Percentiles rank a stretch among this genome's conserved stretches.
Conservation (phyloP, 2,113 vertebrate genomes). For the Cephalopterus ornatus region DNA sequence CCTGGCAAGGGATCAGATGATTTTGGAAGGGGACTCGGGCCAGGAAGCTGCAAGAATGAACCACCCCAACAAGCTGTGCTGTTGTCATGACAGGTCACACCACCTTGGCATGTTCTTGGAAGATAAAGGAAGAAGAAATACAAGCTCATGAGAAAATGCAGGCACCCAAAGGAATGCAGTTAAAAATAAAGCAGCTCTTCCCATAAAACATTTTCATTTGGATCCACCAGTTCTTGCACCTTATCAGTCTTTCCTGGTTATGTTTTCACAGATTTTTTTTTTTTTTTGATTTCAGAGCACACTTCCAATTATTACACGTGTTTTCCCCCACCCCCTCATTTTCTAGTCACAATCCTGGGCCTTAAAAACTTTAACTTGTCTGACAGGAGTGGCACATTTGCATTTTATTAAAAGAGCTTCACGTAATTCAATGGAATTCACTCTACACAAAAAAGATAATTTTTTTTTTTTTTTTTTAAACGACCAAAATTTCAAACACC, state of each 20-base stretch:
- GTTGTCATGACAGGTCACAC: neutral
- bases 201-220: neutral
- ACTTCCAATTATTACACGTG: neutral
- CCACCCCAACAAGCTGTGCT: neutral
- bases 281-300: neutral
- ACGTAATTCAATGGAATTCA: conserved; percentile 2
- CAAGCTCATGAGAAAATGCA: neutral
- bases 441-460: neutral
- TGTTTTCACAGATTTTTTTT: neutral
- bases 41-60: neutral
- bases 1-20: conserved; percentile 51
- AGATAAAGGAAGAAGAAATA: conserved; percentile 23
- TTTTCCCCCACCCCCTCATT: neutral
- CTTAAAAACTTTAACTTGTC: neutral
- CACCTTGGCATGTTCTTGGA: neutral
- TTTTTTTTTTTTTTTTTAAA: neutral
- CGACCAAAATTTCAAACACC: neutral
- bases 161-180: neutral
- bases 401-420: neutral
- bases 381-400: neutral
- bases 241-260: neutral
- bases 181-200: neutral
- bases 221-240: neutral
- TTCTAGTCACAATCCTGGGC: neutral
- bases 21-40: neutral